phyloP scores from a whole-genome alignment of 2,888 invertebrate genomes.

The Xestia ashworthii region DNA sequence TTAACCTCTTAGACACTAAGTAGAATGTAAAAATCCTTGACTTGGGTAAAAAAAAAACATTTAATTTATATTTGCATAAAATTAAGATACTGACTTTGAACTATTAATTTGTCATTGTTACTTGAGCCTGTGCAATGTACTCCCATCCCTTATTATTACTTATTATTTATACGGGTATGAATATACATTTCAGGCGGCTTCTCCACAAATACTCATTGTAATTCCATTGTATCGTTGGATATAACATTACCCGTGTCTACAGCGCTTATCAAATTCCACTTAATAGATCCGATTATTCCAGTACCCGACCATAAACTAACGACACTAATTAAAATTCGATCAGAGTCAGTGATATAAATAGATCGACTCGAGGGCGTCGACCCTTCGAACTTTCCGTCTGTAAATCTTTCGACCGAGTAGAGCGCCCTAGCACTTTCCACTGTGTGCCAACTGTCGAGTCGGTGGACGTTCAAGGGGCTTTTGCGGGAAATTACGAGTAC shows the following conservation, averaged over 20 bases:
- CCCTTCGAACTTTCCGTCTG: constrained; percentile 68
- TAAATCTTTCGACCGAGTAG: constrained; percentile 69
- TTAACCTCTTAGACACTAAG: not conserved
- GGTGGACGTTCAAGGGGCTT: constrained; percentile 56
- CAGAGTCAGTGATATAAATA: constrained; percentile 38
- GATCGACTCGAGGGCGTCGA: constrained; percentile 60
- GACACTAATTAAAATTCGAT: constrained; percentile 61
- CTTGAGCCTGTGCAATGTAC: not conserved
- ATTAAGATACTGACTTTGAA: constrained; percentile 4
- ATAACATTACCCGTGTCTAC: constrained; percentile 11
- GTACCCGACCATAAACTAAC: constrained; percentile 30
- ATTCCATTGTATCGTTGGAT: constrained; percentile 20
- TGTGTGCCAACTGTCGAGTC: constrained; percentile 52
- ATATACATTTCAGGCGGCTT: constrained; percentile 9
- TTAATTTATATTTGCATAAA: not conserved
- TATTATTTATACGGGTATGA: not conserved
- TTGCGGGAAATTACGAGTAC: constrained; percentile 20
- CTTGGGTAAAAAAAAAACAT: constrained; percentile 5
- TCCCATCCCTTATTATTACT: not conserved
- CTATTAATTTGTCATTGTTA: not conserved
- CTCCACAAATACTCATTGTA: constrained; percentile 14
- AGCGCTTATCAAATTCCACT: constrained; percentile 19
- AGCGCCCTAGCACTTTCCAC: constrained; percentile 58
- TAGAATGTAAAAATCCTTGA: constrained; percentile 3
- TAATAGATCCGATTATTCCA: constrained; percentile 38